Base-by-base conservation (phyloP, 92 coral and sea anemone genomes). In the Zoanthus solanderi region DNA sequence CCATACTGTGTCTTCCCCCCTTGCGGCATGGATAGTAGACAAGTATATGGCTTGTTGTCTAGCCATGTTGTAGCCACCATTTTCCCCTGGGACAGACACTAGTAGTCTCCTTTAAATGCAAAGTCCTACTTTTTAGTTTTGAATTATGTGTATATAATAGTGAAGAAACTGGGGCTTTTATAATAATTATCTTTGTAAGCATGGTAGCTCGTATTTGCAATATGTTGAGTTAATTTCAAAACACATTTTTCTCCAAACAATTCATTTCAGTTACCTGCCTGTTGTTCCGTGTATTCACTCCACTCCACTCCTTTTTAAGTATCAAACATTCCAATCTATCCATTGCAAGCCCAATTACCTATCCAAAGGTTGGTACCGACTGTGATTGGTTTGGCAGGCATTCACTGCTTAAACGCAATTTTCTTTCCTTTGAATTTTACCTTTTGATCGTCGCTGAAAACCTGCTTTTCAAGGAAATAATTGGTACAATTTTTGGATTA, bases 361-460 rank as follows among this genome's bases (percentile, higher is more conserved):
- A 60, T 75, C 78, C 78, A 74, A 15, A 74, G 57, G 45, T 74
- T 74, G 61, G 14, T 75, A 45, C 79, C 34, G 32, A 46, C 79
- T 52, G 46, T 75, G 60, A 75, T 75, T 10, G 60, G 60, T 46
- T 75, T 48, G 45, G 67, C 81, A 9, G 81, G 81, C 81, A 76
- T 76, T 23, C 46, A 17, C 46, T 52, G 63, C 57, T 76, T 76
- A 53, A 76, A 76, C 28, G 66, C 44, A 12, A 76, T 53, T 54
- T 76, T 47, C 65, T 76, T 76, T 14, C 66, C 63, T 29, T 76
- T 76, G 66, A 76, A 76, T 6, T 76, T 76, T 12, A 76, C 81
- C 81, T 28, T 76, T 9, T 52, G 66, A 14, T 76, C 47, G 23
- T 76, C 63, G 23, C 29, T 76, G 9, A 66, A 29, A 10, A 53